These are phyloP conservation scores for Halichoeres trimaculatus DNA, from an alignment of 2,113 vertebrate species.

Conservation along the genomic window DNA sequence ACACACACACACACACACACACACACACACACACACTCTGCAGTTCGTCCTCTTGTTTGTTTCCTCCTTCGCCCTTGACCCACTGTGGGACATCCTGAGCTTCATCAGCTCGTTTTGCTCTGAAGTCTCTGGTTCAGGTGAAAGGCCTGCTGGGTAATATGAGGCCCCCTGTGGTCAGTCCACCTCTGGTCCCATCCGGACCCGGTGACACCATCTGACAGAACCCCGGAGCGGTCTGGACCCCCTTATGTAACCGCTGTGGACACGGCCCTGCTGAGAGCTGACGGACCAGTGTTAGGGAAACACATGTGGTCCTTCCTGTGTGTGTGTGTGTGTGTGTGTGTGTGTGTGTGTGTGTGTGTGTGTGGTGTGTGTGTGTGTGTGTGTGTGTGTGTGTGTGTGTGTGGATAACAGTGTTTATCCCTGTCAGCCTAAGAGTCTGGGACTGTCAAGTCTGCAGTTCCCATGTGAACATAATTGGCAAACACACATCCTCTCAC, in stretches of 20 bases:
- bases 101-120: background rate
- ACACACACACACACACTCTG: too few relatives aligned
- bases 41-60: too few relatives aligned
- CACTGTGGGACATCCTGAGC: background rate
- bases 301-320: slow-evolving; percentile 9
- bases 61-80: background rate
- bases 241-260: background rate
- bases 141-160: background rate
- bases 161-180: background rate
- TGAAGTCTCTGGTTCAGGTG: background rate
- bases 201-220: background rate
- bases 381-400: slow-evolving; percentile 1
- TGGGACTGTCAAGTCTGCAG: slow-evolving; percentile 56
- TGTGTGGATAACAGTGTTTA: slow-evolving; percentile 1
- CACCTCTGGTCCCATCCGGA: background rate
- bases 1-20: too few relatives aligned
- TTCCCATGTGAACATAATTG: slow-evolving; percentile 51
- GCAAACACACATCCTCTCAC: slow-evolving; percentile 9
- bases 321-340: background rate
- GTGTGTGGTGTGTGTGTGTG: slow-evolving; percentile 6
- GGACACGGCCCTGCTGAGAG: background rate
- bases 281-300: background rate
- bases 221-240: background rate
- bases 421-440: slow-evolving; percentile 33
- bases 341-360: slow-evolving; percentile 9